Base-by-base conservation (phyloP, 2,888 invertebrate species). In the Rhorus exstirpatorius region DNA sequence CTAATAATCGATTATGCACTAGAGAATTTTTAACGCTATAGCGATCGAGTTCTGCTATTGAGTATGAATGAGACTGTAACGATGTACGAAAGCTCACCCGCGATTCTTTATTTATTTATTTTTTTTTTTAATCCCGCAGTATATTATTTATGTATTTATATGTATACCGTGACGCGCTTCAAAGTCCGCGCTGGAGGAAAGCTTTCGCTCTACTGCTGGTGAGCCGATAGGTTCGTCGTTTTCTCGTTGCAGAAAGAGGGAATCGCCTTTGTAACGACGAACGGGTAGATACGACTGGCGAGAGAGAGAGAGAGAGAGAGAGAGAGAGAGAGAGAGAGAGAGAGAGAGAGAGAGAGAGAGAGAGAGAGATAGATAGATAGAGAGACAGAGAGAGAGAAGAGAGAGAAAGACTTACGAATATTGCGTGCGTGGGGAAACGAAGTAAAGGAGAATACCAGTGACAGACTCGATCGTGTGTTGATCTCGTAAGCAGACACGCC, bases 171-270 rank as follows among this genome's bases (percentile, higher is more conserved):
- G 75, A 53, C 60, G 68, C 75, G 80, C 80, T 81, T 76, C 75
- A 81, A 75, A 81, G 80, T 76, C 80, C 87, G 86, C 82, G 72
- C 84, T 77, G 81, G 63, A 79, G 83, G 87, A 86, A 88, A 87
- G 90, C 90, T 82, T 83, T 86, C 86, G 86, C 83, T 85, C 85
- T 87, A 90, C 90, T 90, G 89, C 79, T 84, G 80, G 65, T 81
- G 77, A 19, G 85, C 83, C 81, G 81, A 85, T 83, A 81, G 84
- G 61, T 76, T 70, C 49, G 71, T 76, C 82, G 84, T 83, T 83
- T 85, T 80, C 84, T 77, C 82, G 77, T 84, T 79, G 76, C 67
- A 41, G 51, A 67, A 68, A 75, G 31, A 61, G 38, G 51, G 51
- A 41, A 70, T n/a, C 80, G 55, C 46, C 67, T 76, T 77, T 63